Evolutionary conservation across 2,113 vertebrate species (phyloP).

Genomic region (Tachycineta bicolor): DNA sequence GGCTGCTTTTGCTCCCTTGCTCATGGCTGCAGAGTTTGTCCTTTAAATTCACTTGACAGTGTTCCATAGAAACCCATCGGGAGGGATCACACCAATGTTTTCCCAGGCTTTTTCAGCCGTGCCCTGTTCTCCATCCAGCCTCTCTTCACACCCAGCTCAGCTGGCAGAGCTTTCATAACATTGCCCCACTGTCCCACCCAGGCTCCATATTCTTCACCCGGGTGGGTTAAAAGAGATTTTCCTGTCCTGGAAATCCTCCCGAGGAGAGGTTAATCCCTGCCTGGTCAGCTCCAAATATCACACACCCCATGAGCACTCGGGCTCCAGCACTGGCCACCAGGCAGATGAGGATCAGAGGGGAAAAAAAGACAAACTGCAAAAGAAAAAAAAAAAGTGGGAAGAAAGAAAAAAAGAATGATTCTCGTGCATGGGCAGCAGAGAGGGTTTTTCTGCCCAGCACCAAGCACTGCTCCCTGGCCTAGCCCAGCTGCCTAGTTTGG

Average conservation of each 20-base stretch:
- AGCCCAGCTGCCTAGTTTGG: background rate
- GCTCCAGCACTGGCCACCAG: rapidly evolving
- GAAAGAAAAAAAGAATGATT: background rate
- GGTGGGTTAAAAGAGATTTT: background rate
- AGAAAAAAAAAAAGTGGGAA: background rate
- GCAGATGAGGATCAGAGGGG: background rate
- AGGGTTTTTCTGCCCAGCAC: background rate
- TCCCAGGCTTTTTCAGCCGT: background rate
- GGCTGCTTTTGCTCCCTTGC: background rate
- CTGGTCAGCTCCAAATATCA: background rate
- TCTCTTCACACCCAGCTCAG: background rate
- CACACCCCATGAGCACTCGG: rapidly evolving
- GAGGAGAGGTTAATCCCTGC: background rate
- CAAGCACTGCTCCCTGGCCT: background rate
- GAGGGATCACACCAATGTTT: background rate
- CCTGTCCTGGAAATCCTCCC: background rate
- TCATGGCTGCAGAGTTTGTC: background rate
- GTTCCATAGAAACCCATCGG: background rate
- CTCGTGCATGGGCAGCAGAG: background rate
- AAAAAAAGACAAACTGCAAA: background rate
- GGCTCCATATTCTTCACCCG: background rate
- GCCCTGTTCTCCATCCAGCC: background rate
- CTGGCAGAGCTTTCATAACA: background rate
- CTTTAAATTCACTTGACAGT: background rate
- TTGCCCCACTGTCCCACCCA: background rate